Conservation (phyloP, 1,140 invertebrate species). For the Hycleus cichorii region DNA sequence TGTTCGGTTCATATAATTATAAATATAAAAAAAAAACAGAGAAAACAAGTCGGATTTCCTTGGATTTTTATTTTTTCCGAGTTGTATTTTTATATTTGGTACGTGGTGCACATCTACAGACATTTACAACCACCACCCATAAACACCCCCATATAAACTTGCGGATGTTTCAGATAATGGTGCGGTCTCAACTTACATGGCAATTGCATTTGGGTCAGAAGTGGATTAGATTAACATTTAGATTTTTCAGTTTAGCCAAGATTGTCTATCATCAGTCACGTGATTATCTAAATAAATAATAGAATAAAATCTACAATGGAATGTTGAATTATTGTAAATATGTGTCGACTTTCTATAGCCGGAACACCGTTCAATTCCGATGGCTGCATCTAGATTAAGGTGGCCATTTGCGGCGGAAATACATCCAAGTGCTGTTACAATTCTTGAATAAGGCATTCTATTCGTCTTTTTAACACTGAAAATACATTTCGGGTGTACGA, state of each 20-base stretch:
- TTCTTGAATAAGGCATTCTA: constrained; percentile 19
- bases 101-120: no score
- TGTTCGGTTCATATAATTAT: no score
- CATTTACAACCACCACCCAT: neutral
- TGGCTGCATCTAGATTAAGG: constrained; percentile 19
- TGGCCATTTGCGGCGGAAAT: constrained; percentile 20
- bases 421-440: constrained; percentile 16
- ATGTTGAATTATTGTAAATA: neutral
- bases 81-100: no score
- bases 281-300: no score
- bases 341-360: neutral
- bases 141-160: neutral
- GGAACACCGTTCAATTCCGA: constrained; percentile 16
- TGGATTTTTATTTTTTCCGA: no score
- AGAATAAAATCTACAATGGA: no score
- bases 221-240: constrained; percentile 22
- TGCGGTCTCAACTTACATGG: constrained; percentile 19
- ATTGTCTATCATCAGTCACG: neutral
- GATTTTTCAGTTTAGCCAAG: constrained; percentile 19
- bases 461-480: constrained; percentile 10
- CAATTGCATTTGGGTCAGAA: constrained; percentile 31
- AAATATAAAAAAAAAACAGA: no score
- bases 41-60: no score
- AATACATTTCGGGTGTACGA: constrained; percentile 18
- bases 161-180: constrained; percentile 11